Evolutionary conservation across 2,888 invertebrate species (phyloP), one percentile per base, ranked within the genome.

Genomic region (Digitonthophagus gazella): DNA sequence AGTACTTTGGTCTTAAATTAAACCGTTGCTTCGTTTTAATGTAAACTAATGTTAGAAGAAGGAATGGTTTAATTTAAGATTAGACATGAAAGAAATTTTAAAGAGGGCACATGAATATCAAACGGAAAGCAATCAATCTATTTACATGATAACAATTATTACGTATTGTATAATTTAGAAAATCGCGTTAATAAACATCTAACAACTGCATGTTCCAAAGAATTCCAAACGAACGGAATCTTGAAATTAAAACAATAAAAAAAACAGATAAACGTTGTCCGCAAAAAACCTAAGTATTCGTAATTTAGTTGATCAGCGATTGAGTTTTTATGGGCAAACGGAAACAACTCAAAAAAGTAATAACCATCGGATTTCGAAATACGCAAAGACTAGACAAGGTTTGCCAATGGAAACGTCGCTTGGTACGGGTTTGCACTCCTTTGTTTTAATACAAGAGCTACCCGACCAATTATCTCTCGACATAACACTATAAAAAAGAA

Each of bases 141-240:
- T n/a, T n/a, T n/a, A n/a, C n/a, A n/a, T n/a, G n/a, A n/a, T n/a
- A n/a, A n/a, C n/a, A n/a, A n/a, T n/a, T n/a, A n/a, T n/a, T n/a
- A n/a, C n/a, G 57, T 57, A 57, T 57, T 15, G 8, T 2, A 5
- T 57, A 57, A 57, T 57, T 57, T 57, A 57, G 2, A 16, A 57
- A 4, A 57, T 57, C 14, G 5, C 57, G 15, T 15, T 5, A 57
- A 16, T 57, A 57, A 16, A 57, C 15, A 11, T 4, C 15, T 57
- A 18, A 16, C 19, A 28, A 67, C 70, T 70, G 70, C 70, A 70
- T 70, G 65, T 70, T 70, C 70, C 67, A 67, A 28, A 67, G 11
- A 8, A 44, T 44, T 44, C 28, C 28, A 44, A 44, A 44, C 11
- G 28, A 44, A 44, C 2, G 22, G 11, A 64, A n/a, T n/a, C n/a